Base-by-base conservation (phyloP, 2,888 invertebrate species). In the Bellardia pandia region DNA sequence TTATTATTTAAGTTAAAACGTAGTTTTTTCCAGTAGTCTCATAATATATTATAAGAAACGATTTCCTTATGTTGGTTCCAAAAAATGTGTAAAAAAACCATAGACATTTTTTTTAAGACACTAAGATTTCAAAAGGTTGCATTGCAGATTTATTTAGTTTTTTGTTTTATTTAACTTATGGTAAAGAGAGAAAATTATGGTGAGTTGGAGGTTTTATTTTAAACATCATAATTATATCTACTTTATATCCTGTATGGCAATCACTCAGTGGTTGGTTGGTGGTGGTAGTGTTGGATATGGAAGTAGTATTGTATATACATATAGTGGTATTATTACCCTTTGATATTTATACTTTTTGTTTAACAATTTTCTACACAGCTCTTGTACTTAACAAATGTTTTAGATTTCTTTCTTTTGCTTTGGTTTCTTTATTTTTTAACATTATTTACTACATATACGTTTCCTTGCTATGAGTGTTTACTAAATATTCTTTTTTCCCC, bases 401-500 rank as follows among this genome's bases (percentile, higher is more conserved):
- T 48, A 62, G 16, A 33, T 45, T 75, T 75, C 33, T 16, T 75
- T 6, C 37, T 45, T 13, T 33, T 60, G 6, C 16, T 60, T 60
- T 40, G 7, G 2, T 0, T 40, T 75, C 3, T 51, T 23, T 66
- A 2, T 8, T 42, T 42, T 42, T 66, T 9, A 56, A 56, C 9
- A 56, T 56, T 56, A 3, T 42, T 7, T 48, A 37, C 37, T 30
- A 23, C 3, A 23, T 58, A 30, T n/a, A 42, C 1, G 3, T 33
- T 60, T 16, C 16, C 40, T 48, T 60, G 48, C 5, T 60, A 69
- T 33, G 16, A 56, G 4, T 23, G 69, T 60, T 48, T 23, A 48
- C 33, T 68, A 64, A 30, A 68, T 77, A 8, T 11, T 69, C 51
- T 79, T 71, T 16, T 13, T 74, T 74, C 53, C 23, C 53, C 23